Percentiles rank a stretch among this genome's conserved stretches.
phyloP scores from a whole-genome alignment of 1,140 invertebrate species.

The Wiebesia pumilae region DNA sequence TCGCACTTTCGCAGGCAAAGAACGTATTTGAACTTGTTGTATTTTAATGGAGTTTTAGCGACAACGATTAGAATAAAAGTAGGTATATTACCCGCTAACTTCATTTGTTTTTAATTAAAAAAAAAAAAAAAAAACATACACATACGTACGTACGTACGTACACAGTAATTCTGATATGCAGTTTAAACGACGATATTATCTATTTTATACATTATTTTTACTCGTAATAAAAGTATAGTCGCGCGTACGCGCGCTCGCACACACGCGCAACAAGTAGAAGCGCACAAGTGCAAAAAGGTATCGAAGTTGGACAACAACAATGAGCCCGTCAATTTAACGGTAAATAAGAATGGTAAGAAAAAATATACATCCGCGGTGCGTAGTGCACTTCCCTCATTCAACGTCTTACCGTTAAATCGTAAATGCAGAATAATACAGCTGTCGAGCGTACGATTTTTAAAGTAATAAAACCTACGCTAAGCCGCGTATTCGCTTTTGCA shows the following conservation, averaged over 20 bases:
- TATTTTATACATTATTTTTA: no score
- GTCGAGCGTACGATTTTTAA: slow-evolving; percentile 1
- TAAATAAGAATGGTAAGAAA: background rate
- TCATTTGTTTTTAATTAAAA: no score
- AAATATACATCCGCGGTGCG: background rate
- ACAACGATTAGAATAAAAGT: background rate
- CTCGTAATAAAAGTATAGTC: no score
- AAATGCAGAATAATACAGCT: slow-evolving; percentile 16
- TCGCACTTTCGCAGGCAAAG: no score
- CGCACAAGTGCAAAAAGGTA: no score
- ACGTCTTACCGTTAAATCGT: slow-evolving; percentile 18
- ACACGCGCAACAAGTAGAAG: no score
- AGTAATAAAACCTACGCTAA: background rate
- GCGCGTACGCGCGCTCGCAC: no score
- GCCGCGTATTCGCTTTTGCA: background rate
- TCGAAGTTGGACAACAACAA: background rate
- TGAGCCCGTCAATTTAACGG: slow-evolving; percentile 15
- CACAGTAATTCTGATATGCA: no score
- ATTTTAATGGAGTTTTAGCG: no score
- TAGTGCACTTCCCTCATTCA: background rate
- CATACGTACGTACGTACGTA: no score
- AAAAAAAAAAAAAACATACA: no score
- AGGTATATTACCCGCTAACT: background rate
- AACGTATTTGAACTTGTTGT: no score
- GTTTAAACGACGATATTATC: background rate